phyloP scores from a whole-genome alignment of 1,140 invertebrate genomes.

The Drosophila fuyamai region DNA sequence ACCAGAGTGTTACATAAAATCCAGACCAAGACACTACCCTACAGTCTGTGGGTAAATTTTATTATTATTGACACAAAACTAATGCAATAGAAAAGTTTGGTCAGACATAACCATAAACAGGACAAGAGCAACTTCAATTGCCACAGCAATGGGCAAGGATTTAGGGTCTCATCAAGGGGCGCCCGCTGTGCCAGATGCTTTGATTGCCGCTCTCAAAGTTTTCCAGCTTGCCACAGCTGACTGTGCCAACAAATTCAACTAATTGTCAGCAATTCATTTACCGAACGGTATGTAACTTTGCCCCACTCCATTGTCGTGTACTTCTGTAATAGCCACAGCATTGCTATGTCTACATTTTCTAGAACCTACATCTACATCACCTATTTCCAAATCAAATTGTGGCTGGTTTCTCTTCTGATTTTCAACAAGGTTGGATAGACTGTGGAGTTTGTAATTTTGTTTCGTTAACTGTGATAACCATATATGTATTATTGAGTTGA shows the following conservation, averaged over 20 bases:
- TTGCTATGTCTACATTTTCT: background rate
- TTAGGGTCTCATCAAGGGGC: slow-evolving; percentile 38
- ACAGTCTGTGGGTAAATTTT: slow-evolving; percentile 28
- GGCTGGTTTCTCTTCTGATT: background rate
- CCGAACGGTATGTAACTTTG: slow-evolving; percentile 43
- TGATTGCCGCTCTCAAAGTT: slow-evolving; percentile 31
- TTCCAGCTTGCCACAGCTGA: slow-evolving; percentile 16
- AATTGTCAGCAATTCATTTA: slow-evolving; percentile 71
- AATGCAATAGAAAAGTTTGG: slow-evolving; percentile 58
- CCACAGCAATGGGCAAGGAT: slow-evolving; percentile 24
- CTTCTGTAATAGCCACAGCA: slow-evolving; percentile 31
- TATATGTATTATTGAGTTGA: too few relatives aligned
- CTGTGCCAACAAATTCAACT: slow-evolving; percentile 65
- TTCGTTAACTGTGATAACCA: background rate
- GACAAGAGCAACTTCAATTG: slow-evolving; percentile 20
- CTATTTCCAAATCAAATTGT: slow-evolving; percentile 9
- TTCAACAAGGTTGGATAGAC: background rate
- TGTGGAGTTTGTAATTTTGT: background rate
- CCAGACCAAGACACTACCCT: background rate
- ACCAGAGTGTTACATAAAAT: slow-evolving; percentile 2
- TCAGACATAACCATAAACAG: slow-evolving; percentile 28
- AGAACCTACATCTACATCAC: slow-evolving; percentile 10
- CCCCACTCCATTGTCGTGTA: slow-evolving; percentile 12
- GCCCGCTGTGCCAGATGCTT: slow-evolving; percentile 37
- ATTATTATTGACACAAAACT: slow-evolving; percentile 56